Conservation (phyloP, 2,888 invertebrate genomes). For the Mythimna ferrago region DNA sequence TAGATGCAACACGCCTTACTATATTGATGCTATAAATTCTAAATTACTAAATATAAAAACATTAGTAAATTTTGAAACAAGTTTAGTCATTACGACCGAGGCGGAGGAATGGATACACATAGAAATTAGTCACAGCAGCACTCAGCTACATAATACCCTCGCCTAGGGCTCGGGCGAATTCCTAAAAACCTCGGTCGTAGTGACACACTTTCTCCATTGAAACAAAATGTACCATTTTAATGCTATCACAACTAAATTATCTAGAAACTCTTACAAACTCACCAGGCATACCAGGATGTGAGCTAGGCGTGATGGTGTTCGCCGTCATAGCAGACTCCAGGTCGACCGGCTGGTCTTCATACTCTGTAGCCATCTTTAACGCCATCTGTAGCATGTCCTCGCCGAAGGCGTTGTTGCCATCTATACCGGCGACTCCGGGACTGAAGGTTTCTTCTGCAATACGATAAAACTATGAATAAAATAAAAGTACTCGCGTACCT, state of each 20-base stretch:
- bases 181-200: no score
- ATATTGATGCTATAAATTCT: not conserved
- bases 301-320: slow-evolving; percentile 94
- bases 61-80: no score
- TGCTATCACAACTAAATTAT: no score
- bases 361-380: slow-evolving; percentile 96
- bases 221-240: no score
- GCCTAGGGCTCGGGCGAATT: no score
- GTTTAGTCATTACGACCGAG: no score
- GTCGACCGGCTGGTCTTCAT: slow-evolving; percentile 96
- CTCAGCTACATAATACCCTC: no score
- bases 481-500: no score
- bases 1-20: not conserved
- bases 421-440: slow-evolving; percentile 90
- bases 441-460: slow-evolving; percentile 90
- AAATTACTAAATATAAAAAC: not conserved
- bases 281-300: slow-evolving; percentile 90
- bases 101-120: no score
- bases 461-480: no score
- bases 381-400: slow-evolving; percentile 97
- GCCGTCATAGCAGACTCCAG: slow-evolving; percentile 95
- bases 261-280: slow-evolving; percentile 45
- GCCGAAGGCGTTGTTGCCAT: slow-evolving; percentile 92
- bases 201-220: no score
- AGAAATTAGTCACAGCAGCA: no score